These are phyloP conservation scores for Planiliza haematocheilus DNA, from an alignment of 2,113 vertebrate genomes.

Conservation along the genomic window DNA sequence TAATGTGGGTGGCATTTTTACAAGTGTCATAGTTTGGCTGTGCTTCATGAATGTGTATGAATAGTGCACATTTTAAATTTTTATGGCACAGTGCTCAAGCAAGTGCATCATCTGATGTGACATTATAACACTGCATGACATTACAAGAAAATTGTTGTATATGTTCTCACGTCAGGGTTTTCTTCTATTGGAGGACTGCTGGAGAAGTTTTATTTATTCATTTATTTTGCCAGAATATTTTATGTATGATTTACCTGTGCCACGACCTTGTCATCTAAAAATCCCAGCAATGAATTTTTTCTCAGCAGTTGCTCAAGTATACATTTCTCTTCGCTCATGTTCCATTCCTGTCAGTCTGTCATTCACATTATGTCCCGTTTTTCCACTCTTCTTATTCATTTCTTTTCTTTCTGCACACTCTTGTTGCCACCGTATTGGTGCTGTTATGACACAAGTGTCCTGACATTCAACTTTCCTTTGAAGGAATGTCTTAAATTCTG, in stretches of 20 bases:
- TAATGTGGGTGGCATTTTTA: too few species aligned
- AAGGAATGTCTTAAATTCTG: conserved; percentile 45
- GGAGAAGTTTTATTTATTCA: conserved; percentile 20
- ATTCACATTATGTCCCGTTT: conserved; percentile 17
- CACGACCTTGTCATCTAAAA: conserved; percentile 29
- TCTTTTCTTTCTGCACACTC: conserved; percentile 6
- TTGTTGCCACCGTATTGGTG: conserved; percentile 8
- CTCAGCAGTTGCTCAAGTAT: conserved; percentile 6
- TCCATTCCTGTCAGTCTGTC: conserved; percentile 33
- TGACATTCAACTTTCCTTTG: conserved; percentile 34
- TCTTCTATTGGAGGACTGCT: neutral
- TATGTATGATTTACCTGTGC: conserved; percentile 31
- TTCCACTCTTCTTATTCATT: conserved; percentile 6
- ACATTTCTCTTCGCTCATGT: conserved; percentile 7
- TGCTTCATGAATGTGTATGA: too few species aligned
- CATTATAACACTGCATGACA: neutral
- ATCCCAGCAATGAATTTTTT: conserved; percentile 15
- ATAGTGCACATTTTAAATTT: too few species aligned
- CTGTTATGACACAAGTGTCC: neutral
- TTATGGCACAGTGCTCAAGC: neutral
- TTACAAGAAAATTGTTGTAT: neutral
- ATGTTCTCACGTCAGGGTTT: neutral
- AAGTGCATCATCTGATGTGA: conserved; percentile 8
- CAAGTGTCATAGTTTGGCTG: neutral
- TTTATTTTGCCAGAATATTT: conserved; percentile 14